Conservation (phyloP, 2,888 invertebrate species). For the Platycnemis pennipes region DNA sequence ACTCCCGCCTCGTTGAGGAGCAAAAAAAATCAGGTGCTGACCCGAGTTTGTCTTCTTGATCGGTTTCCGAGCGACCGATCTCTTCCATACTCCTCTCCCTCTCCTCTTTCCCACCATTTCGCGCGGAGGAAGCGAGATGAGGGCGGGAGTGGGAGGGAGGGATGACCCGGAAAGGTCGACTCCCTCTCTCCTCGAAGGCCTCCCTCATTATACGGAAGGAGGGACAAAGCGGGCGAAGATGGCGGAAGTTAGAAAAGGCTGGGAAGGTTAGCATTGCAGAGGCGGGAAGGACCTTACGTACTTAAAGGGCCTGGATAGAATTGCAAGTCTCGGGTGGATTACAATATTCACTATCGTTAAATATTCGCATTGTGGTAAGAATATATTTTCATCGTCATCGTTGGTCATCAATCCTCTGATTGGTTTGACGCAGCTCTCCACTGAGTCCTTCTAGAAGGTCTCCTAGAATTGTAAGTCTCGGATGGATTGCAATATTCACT, state of each 20-base stretch:
- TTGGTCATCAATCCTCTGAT: no score
- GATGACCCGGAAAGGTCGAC: neutral
- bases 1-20: neutral
- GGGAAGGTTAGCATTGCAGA: neutral
- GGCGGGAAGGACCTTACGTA: no score
- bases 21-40: slow-evolving; percentile 25
- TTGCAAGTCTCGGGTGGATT: no score
- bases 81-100: neutral
- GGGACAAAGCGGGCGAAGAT: neutral
- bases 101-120: neutral
- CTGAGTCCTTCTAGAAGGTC: no score
- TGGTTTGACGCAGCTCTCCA: no score
- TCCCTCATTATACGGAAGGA: neutral
- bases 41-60: slow-evolving; percentile 26
- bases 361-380: no score
- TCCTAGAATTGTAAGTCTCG: no score
- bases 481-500: no score
- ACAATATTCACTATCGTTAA: no score
- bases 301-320: no score
- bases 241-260: neutral
- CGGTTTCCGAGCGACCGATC: slow-evolving; percentile 25
- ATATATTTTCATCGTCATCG: no score
- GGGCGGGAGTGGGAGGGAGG: no score
- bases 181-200: neutral
- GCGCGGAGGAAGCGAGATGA: neutral